Evolutionary conservation across 2,113 vertebrate species (phyloP), one percentile per base, ranked within the genome.

Genomic region (Nesogale talazaci): DNA sequence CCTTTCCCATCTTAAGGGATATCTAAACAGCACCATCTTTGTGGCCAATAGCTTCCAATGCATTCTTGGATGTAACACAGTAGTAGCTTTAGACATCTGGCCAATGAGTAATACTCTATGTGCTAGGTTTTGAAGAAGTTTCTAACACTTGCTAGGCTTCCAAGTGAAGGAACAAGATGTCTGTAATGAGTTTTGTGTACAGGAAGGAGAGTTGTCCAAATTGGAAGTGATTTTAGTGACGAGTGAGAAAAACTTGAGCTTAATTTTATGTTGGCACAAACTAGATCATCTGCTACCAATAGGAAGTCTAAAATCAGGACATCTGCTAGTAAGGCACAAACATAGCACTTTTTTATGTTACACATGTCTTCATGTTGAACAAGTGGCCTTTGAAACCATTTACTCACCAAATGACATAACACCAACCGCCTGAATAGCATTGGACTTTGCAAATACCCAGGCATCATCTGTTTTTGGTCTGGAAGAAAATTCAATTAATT

Each of bases 321-420:
- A 86, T 89, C 67, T 90, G 72, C 34, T 70, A 22, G 85, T 1
- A 56, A 92, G 14, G 9, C 46, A 84, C 9, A 78, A 90, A 70
- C 0, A 84, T 22, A 23, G 84, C 11, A 12, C 70, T 29, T 42
- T 94, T 87, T 81, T 23, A 91, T 59, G 10, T 56, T 31, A 67
- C 25, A 67, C 31, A 52, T 83, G 0, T 75, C 10, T 78, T 40
- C 67, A 81, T 34, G 70, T 2, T 88, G 46, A 10, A 88, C 70
- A 94, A 95, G 34, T 40, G 0, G 46, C 20, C 40, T 67, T 56
- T 23, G 89, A 95, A 81, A 78, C 87, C 94, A 72, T 2, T 15
- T 38, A 97, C 98, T 99, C 97, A 99, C 99, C 99, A 98, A 99
- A 99, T 78, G 99, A 99, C 99, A 99, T 99, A 29, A 99, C 98